phyloP scores from a whole-genome alignment of 2,888 invertebrate genomes.

The Erebia ligea region DNA sequence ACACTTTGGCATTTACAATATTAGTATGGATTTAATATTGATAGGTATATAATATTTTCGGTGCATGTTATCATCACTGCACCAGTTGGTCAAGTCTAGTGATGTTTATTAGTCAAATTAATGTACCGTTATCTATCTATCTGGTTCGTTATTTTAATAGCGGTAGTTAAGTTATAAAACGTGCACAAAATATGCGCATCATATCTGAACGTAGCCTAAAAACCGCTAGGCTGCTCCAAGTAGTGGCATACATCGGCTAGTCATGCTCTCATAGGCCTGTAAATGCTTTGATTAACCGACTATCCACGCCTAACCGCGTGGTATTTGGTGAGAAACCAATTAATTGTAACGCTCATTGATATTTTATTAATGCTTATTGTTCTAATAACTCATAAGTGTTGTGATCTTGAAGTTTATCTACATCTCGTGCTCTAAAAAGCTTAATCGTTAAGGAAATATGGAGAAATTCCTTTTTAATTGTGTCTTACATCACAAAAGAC shows the following conservation, averaged over 20 bases:
- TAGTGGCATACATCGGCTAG: slow-evolving; percentile 41
- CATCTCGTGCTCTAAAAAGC: not conserved
- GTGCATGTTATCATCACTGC: too few relatives aligned
- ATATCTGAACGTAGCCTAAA: not conserved
- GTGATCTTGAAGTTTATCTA: not conserved
- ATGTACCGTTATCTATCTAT: too few relatives aligned
- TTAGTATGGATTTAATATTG: too few relatives aligned
- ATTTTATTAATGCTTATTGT: slow-evolving; percentile 3
- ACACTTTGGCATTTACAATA: too few relatives aligned
- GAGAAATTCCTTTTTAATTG: not conserved
- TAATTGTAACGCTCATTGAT: slow-evolving; percentile 23
- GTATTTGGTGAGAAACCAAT: slow-evolving; percentile 33
- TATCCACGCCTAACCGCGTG: slow-evolving; percentile 35
- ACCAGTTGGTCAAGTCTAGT: too few relatives aligned
- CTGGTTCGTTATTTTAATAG: too few relatives aligned
- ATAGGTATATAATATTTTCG: too few relatives aligned
- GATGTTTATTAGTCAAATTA: too few relatives aligned
- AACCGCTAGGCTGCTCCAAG: slow-evolving; percentile 22
- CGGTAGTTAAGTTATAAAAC: not conserved
- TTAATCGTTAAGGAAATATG: not conserved
- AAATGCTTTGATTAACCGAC: slow-evolving; percentile 35
- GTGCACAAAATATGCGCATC: not conserved
- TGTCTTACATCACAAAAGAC: too few relatives aligned
- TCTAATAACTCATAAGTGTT: not conserved
- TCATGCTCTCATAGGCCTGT: slow-evolving; percentile 49